Conservation (phyloP, 2,888 invertebrate species). For the Unio delphinus region DNA sequence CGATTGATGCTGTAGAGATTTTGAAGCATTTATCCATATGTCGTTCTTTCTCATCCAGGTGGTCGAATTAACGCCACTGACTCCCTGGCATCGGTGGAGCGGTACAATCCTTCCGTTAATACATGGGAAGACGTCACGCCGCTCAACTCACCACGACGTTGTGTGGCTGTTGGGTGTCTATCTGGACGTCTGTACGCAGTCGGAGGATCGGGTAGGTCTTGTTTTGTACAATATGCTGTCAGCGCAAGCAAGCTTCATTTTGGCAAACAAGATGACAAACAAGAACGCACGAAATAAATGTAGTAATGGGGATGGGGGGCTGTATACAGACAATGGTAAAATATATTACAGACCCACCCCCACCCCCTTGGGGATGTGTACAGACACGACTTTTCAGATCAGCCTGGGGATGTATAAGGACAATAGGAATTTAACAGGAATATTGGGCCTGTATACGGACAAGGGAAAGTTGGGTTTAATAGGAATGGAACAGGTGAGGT, state of each 20-base stretch:
- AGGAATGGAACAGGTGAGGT: too few relatives aligned
- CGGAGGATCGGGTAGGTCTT: slow-evolving; percentile 52
- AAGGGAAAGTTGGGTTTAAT: too few relatives aligned
- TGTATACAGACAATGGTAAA: too few relatives aligned
- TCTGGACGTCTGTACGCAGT: slow-evolving; percentile 52
- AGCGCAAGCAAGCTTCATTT: not conserved
- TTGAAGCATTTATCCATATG: too few relatives aligned
- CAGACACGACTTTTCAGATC: too few relatives aligned
- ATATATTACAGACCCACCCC: too few relatives aligned
- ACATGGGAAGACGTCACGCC: slow-evolving; percentile 50
- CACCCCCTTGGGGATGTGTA: too few relatives aligned
- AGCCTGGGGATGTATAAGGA: too few relatives aligned
- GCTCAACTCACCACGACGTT: slow-evolving; percentile 43
- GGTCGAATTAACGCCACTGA: slow-evolving; percentile 44
- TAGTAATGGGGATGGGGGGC: too few relatives aligned
- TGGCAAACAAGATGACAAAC: not conserved
- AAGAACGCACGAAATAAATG: not conserved
- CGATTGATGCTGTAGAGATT: not conserved
- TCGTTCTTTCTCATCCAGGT: slow-evolving; percentile 27
- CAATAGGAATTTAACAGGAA: too few relatives aligned
- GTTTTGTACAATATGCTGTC: not conserved
- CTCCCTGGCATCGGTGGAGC: slow-evolving; percentile 50
- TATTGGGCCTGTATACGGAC: too few relatives aligned
- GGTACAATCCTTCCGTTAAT: slow-evolving; percentile 52
- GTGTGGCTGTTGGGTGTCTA: slow-evolving; percentile 45